Evolutionary conservation across 2,113 vertebrate genomes (phyloP), one percentile per base, ranked within the genome.

Genomic region (Electrona antarctica): DNA sequence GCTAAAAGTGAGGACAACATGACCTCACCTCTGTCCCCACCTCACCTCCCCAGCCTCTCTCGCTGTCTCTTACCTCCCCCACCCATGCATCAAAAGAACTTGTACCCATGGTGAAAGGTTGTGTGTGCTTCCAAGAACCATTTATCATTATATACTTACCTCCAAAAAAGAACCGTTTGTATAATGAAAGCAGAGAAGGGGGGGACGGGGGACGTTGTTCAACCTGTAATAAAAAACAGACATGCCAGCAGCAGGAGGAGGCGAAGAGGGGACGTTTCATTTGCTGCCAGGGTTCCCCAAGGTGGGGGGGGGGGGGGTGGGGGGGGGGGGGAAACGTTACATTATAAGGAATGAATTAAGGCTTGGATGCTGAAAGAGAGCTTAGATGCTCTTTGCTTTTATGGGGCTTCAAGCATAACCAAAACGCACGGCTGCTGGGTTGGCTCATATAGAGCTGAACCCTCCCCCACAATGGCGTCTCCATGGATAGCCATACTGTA

Each of bases 161-260:
- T 81, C 45, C 81, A 88, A 77, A 74, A 85, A 81, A 71, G 67
- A 86, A 77, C 51, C 64, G 65, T 85, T 88, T 88, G 76, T 82
- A 73, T 74, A 78, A 87, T 85, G 82, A 88, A 93, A 90, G 85
- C 8, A 28, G 68, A 54, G 55, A 70, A 2, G 33, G 33, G 33
- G 33, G 0, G 21, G 47, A 29, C 76, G 72, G 78, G 81, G 74
- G 76, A 81, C 72, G 87, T 85, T 1, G 50, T 81, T 87, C 85
- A 85, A 91, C 77, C 79, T 91, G 74, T 92, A 93, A 93, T 87
- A 91, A 88, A 89, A 92, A 93, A 83, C 89, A 92, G 82, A 90
- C 80, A 83, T 91, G 89, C 90, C 90, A 89, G 76, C 88, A 80
- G 21, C 74, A 73, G 68, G 86, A 80, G 84, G 70, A 82, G 85